Evolutionary conservation across 2,888 invertebrate genomes (phyloP), one percentile per base, ranked within the genome.

Genomic region (Metellina segmentata): DNA sequence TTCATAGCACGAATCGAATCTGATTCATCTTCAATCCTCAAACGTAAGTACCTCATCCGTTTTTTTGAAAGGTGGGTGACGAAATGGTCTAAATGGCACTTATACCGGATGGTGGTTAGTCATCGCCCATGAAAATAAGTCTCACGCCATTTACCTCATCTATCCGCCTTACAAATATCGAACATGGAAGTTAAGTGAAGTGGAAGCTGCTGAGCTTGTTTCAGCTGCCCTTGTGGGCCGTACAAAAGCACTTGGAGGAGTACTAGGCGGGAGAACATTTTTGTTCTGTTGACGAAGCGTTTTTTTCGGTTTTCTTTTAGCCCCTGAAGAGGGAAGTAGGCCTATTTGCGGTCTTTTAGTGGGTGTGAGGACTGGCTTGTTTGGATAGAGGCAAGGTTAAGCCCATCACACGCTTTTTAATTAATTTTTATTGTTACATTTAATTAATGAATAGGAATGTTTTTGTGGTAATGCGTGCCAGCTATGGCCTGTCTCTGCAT

Each of bases 271-370:
- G 61, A 49, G 70, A 51, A 49, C 48, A 20, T 81, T 49, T 70
- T 34, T 81, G 16, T 69, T 49, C 69, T 81, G 70, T n/a, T 49
- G 81, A 61, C 61, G n/a, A 61, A 81, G 81, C 61, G 34, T 20
- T 48, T 69, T 81, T 81, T 81, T 69, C 16, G 61, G 11, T 61
- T 69, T 48, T 20, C 79, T 48, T 34, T 16, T 70, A 81, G 61
- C 70, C 70, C 70, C 70, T 49, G 81, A 87, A 87, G 87, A 87
- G 87, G 79, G 81, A 81, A 72, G 81, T 81, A 69, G 53, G 20
- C 34, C 87, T 87, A 87, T 87, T 87, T 87, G 79, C 87, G 87
- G 71, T 61, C 8, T 61, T 8, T 72, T 87, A 52, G 48, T 70
- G 61, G 34, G 34, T 7, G 69, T 61, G 61, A 61, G 20, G 20